phyloP scores from a whole-genome alignment of 2,888 invertebrate genomes.

The Gibbula magus region DNA sequence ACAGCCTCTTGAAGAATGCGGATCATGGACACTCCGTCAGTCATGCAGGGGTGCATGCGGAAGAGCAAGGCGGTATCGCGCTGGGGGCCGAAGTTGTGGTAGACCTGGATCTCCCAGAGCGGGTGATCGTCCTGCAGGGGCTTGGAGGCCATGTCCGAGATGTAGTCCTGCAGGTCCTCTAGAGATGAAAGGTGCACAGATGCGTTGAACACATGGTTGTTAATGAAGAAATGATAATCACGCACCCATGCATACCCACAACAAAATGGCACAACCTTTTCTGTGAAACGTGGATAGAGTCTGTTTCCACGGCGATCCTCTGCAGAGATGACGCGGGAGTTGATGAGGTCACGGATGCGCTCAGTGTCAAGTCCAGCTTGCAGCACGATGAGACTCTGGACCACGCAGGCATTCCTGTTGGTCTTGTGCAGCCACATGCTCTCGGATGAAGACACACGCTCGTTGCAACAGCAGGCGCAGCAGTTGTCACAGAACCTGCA shows the following conservation, averaged over 20 bases:
- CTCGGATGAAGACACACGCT: conserved; percentile 75
- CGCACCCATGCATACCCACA: conserved; percentile 77
- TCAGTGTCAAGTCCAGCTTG: conserved; percentile 76
- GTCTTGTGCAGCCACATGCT: conserved; percentile 73
- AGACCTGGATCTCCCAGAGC: conserved; percentile 78
- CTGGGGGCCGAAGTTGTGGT: conserved; percentile 75
- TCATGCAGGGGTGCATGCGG: conserved; percentile 77
- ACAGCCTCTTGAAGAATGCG: conserved; percentile 74
- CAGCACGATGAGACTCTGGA: conserved; percentile 77
- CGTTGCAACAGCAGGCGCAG: conserved; percentile 68
- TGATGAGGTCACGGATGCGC: conserved; percentile 76
- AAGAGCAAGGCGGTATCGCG: conserved; percentile 76
- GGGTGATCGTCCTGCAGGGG: conserved; percentile 76
- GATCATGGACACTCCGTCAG: conserved; percentile 78
- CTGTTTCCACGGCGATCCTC: conserved; percentile 71
- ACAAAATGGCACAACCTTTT: conserved; percentile 74
- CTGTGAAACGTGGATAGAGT: conserved; percentile 77
- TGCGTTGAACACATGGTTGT: conserved; percentile 77
- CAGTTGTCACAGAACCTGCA: conserved; percentile 57
- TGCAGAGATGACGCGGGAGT: conserved; percentile 75
- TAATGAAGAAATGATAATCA: conserved; percentile 77
- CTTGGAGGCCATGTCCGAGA: conserved; percentile 75
- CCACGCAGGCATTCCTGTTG: conserved; percentile 61
- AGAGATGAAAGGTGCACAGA: conserved; percentile 70
- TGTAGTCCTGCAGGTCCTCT: conserved; percentile 75